Evolutionary conservation across 2,888 invertebrate genomes (phyloP).

Genomic region (Spodoptera picta): DNA sequence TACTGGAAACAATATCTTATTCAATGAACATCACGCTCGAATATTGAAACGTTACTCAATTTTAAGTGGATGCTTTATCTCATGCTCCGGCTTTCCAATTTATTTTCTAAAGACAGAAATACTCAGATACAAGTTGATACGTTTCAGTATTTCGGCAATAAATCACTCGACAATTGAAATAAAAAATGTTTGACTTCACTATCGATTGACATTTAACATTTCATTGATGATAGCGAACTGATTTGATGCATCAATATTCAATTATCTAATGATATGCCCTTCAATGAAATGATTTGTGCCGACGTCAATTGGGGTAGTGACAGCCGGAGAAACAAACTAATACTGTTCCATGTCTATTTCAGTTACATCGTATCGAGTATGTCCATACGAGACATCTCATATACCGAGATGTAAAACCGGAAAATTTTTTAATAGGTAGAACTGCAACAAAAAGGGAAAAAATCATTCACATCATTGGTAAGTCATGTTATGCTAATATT

Average conservation of each 20-base stretch:
- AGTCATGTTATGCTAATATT: conserved; percentile 63
- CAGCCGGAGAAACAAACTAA: conserved; percentile 37
- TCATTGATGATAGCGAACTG: conserved; percentile 15
- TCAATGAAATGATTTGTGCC: conserved; percentile 31
- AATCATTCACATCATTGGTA: conserved; percentile 99
- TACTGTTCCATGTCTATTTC: conserved; percentile 72
- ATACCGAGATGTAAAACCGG: conserved; percentile 99
- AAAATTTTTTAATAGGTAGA: conserved; percentile 99
- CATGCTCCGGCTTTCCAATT: no score
- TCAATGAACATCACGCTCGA: no score
- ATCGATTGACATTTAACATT: conserved; percentile 16
- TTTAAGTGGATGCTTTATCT: no score
- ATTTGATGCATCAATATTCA: conserved; percentile 35
- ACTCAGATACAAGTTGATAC: no score
- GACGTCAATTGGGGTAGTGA: conserved; percentile 43
- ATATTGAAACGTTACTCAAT: no score
- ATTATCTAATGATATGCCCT: conserved; percentile 43
- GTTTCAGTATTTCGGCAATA: no score
- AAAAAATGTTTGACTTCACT: conserved; percentile 4
- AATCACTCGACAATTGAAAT: no score
- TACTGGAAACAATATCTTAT: background rate
- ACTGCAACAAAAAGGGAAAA: conserved; percentile 99
- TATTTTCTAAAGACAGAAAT: no score
- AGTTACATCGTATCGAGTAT: conserved; percentile 99
- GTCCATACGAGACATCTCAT: conserved; percentile 99